These are phyloP conservation scores for Folsomia candida DNA, from an alignment of 2,888 invertebrate species.

Conservation along the genomic window DNA sequence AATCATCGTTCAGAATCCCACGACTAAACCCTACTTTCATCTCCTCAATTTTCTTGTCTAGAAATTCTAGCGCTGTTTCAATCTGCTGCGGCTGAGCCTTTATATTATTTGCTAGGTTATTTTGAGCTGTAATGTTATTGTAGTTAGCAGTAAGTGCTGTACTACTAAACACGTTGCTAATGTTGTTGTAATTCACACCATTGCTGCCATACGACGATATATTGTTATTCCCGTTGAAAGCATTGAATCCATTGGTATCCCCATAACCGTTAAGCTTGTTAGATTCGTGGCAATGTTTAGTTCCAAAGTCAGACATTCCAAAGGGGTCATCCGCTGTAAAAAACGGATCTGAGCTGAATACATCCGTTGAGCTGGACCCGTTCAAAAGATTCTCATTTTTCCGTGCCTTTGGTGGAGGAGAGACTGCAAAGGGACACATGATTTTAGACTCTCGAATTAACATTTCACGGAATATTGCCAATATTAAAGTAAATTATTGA, in stretches of 20 bases:
- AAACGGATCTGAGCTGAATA: conserved; percentile 79
- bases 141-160: conserved; percentile 19
- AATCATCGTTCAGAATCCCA: conserved; percentile 80
- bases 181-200: conserved; percentile 32
- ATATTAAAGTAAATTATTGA: neutral
- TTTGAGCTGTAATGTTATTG: conserved; percentile 28
- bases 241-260: conserved; percentile 25
- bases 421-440: conserved; percentile 78
- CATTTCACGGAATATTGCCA: no score
- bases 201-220: conserved; percentile 16
- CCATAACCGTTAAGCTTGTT: conserved; percentile 39
- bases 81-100: conserved; percentile 59
- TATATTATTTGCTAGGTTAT: conserved; percentile 34
- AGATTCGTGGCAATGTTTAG: conserved; percentile 30
- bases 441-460: no score
- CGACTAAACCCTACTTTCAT: conserved; percentile 68
- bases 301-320: conserved; percentile 72
- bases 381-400: conserved; percentile 37
- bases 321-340: conserved; percentile 67
- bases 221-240: conserved; percentile 25
- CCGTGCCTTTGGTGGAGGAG: conserved; percentile 74
- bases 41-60: conserved; percentile 78
- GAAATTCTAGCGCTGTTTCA: conserved; percentile 72
- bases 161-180: conserved; percentile 35
- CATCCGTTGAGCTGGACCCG: conserved; percentile 57